phyloP scores from a whole-genome alignment of 2,797 vertebrate species.

The Peromyscus aztecus region DNA sequence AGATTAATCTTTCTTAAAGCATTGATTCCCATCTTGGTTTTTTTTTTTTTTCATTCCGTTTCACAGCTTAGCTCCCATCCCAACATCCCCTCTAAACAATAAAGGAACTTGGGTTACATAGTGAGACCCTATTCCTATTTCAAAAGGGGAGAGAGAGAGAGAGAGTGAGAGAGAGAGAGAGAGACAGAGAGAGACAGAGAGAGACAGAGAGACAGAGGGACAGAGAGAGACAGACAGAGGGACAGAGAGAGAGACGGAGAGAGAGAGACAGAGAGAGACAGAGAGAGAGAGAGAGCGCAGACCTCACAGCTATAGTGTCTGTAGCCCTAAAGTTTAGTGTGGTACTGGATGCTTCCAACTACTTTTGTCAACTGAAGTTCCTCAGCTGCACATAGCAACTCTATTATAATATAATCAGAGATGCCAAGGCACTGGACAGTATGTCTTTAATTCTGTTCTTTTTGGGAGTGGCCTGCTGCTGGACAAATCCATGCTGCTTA shows the following conservation, averaged over 20 bases:
- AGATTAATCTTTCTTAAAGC: constrained; percentile 46
- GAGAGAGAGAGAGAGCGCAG: neutral
- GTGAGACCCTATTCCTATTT: neutral
- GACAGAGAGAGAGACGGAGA: fast-evolving
- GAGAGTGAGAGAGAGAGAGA: too few relatives aligned
- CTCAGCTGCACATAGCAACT: neutral
- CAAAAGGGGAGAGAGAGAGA: fast-evolving
- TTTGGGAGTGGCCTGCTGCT: neutral
- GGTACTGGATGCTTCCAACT: constrained; percentile 43
- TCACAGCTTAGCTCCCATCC: constrained; percentile 13
- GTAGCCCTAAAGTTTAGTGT: neutral
- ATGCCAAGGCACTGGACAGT: neutral
- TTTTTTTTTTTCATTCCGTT: constrained; percentile 46
- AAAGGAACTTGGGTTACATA: neutral
- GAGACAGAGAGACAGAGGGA: neutral
- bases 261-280: too few relatives aligned
- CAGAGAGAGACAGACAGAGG: too few relatives aligned
- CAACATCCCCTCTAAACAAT: constrained; percentile 29
- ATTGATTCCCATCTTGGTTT: constrained; percentile 19
- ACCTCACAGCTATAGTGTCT: constrained; percentile 39
- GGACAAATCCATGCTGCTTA: neutral
- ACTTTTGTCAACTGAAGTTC: constrained; percentile 14
- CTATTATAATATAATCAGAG: neutral
- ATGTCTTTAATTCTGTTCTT: neutral
- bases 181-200: neutral